Base-by-base conservation (phyloP, 2,888 invertebrate species). In the Scelioninae gen. 1 region DNA sequence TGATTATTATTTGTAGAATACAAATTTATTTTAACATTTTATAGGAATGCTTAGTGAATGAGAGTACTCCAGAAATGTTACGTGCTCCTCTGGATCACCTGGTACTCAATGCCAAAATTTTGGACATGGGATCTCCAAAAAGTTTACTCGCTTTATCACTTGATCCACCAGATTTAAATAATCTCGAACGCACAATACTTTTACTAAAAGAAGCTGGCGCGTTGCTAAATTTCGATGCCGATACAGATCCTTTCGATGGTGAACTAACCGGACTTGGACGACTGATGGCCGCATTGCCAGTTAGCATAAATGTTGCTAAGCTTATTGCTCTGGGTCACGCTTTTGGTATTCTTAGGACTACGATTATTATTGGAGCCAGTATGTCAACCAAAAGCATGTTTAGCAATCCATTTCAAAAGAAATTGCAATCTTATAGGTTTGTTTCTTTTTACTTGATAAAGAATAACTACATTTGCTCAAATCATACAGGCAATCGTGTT, bases 341-440 rank as follows among this genome's bases (percentile, higher is more conserved):
- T 63, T 98, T 96, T 89, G 97, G 97, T 69, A 95, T 97, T 49
- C 92, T 98, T 8, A 95, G 96, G 9, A 98, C 98, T 83, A 93
- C 96, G 15, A 94, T 98, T 68, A 95, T 98, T 69, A 98, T 99
- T 92, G 97, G 96, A 85, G 96, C 97, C 69, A 96, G 96, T 0
- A 94, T 98, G 93, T 95, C 96, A 0, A 94, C 96, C 6, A 96
- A 96, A 88, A 96, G 95, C 85, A 93, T 98, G 71, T 98, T 98
- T 90, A 94, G 95, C 77, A 94, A 94, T 75, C 96, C 96, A 0
- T 96, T 96, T 91, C 94, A 94, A 66, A 51, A 66, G 9, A 66
- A 51, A 95, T 47, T 47, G 45, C 45, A 13, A 13, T 31, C 55
- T 7, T 55, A 55, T 13, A 55, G 55, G 55, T 55, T 32, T 31